Conservation (phyloP, 2,888 invertebrate genomes). For the Acronicta psi region DNA sequence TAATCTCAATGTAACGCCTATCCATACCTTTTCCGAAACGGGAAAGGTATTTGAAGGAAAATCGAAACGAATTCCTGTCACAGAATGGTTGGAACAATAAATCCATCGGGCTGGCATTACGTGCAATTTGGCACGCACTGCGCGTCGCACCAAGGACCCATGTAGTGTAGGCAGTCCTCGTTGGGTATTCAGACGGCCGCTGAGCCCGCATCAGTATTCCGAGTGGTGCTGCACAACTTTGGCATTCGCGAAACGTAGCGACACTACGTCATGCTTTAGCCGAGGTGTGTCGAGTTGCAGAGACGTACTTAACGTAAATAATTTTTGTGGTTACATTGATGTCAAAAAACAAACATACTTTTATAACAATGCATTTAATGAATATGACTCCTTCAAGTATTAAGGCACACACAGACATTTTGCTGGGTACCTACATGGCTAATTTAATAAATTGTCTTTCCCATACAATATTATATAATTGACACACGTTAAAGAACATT, state of each 20-base stretch:
- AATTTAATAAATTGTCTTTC: neutral
- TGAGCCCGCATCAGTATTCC: slow-evolving; percentile 70
- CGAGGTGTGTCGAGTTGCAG: slow-evolving; percentile 72
- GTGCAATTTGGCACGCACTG: slow-evolving; percentile 56
- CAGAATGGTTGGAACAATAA: slow-evolving; percentile 66
- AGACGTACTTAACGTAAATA: slow-evolving; percentile 60
- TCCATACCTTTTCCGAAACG: slow-evolving; percentile 42
- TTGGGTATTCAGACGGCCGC: slow-evolving; percentile 66
- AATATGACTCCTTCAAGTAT: too few relatives aligned
- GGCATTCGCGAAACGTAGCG: slow-evolving; percentile 77
- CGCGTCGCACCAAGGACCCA: slow-evolving; percentile 66
- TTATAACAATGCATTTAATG: too few relatives aligned
- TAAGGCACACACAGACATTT: too few relatives aligned
- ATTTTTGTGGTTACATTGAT: neutral
- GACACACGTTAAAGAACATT: neutral
- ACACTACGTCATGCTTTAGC: slow-evolving; percentile 84
- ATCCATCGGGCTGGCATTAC: slow-evolving; percentile 66
- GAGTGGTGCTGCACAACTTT: slow-evolving; percentile 55
- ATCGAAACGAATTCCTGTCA: slow-evolving; percentile 57
- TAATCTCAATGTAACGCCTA: slow-evolving; percentile 11
- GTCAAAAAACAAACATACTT: neutral
- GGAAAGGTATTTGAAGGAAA: slow-evolving; percentile 52
- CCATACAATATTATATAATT: slow-evolving; percentile 8
- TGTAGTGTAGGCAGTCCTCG: slow-evolving; percentile 69
- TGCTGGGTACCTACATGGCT: too few relatives aligned